Conservation (phyloP, 2,888 invertebrate species). For the Epistrophe eligans region DNA sequence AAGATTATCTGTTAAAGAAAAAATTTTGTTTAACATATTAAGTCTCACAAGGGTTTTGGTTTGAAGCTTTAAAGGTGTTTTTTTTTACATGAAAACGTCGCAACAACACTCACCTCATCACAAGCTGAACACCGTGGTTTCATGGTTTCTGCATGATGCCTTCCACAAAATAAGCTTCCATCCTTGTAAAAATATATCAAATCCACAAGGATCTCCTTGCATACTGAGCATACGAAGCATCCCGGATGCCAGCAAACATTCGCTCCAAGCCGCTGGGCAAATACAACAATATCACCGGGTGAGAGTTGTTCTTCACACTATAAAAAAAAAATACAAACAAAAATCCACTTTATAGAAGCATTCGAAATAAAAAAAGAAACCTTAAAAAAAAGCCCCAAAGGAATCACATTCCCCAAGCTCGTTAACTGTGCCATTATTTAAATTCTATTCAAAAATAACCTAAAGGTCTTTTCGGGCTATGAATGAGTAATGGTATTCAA, state of each 20-base stretch:
- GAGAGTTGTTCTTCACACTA: conserved; percentile 94
- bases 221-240: conserved; percentile 96
- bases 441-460: conserved; percentile 48
- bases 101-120: conserved; percentile 91
- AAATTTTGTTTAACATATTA: background rate
- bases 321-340: conserved; percentile 59
- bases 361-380: conserved; percentile 16
- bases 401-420: conserved; percentile 40
- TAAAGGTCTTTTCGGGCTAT: conserved; percentile 16
- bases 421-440: conserved; percentile 35
- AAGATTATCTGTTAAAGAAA: conserved; percentile 91
- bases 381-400: conserved; percentile 57
- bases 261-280: conserved; percentile 93
- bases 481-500: conserved; percentile 33
- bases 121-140: conserved; percentile 98
- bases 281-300: conserved; percentile 95
- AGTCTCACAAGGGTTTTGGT: background rate
- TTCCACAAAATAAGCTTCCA: conserved; percentile 95
- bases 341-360: conserved; percentile 28
- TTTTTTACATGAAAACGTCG: background rate
- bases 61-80: background rate
- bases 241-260: conserved; percentile 96
- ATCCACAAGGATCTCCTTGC: conserved; percentile 97
- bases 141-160: conserved; percentile 98
- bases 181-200: conserved; percentile 98